Evolutionary conservation across 2,113 vertebrate genomes (phyloP).

Genomic region (Lepus europaeus): DNA sequence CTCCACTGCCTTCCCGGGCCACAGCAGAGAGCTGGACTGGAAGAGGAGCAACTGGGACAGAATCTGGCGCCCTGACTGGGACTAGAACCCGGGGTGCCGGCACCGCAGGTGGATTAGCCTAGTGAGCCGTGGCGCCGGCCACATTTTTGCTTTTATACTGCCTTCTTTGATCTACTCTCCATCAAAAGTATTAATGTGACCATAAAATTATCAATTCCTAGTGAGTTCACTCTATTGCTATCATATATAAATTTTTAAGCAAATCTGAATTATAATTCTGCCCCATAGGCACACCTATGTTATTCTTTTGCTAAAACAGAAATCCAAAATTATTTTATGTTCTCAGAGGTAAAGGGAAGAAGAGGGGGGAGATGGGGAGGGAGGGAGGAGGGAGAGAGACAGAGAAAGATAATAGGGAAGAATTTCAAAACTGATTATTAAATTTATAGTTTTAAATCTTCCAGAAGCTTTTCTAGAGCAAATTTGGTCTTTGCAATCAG

Average conservation of each 20-base stretch:
- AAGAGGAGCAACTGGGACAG: too few relatives aligned
- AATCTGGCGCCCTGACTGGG: too few relatives aligned
- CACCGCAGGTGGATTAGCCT: too few relatives aligned
- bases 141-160: not conserved
- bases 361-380: not conserved
- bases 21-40: too few relatives aligned
- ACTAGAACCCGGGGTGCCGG: too few relatives aligned
- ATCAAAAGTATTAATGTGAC: not conserved
- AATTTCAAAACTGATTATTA: conserved; percentile 37
- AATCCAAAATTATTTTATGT: conserved; percentile 54
- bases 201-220: conserved; percentile 7
- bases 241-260: not conserved
- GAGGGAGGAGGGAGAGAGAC: not conserved
- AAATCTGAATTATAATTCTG: conserved; percentile 39
- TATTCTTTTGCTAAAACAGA: conserved; percentile 55
- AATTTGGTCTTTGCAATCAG: not conserved
- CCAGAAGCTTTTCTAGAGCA: not conserved
- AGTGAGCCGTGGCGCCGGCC: too few relatives aligned
- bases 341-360: conserved; percentile 1
- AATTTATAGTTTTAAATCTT: conserved; percentile 23
- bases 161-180: conserved; percentile 5
- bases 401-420: not conserved
- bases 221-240: not conserved
- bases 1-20: too few relatives aligned
- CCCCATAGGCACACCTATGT: not conserved